Percentiles rank a stretch among this genome's conserved stretches.
phyloP scores from a whole-genome alignment of 2,888 invertebrate genomes.

The Odontomyia ornata region DNA sequence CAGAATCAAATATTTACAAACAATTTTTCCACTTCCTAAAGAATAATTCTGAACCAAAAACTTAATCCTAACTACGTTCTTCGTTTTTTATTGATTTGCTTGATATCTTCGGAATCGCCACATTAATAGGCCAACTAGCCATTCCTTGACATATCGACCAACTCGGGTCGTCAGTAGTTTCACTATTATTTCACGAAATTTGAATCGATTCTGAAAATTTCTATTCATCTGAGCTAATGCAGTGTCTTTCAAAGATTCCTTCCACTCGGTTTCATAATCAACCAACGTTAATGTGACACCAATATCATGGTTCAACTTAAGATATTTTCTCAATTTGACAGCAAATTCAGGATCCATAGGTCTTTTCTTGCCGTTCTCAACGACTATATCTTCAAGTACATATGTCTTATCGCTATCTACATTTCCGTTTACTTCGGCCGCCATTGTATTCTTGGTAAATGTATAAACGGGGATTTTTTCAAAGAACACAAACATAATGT shows the following conservation, averaged over 20 bases:
- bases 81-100: background rate
- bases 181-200: background rate
- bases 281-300: conserved; percentile 21
- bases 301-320: background rate
- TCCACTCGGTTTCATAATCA: conserved; percentile 46
- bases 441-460: conserved; percentile 39
- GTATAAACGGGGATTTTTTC: conserved; percentile 32
- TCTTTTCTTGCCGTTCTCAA: background rate
- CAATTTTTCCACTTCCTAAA: too few species aligned
- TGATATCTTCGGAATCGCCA: conserved; percentile 7
- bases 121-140: conserved; percentile 11
- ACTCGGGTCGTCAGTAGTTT: conserved; percentile 9
- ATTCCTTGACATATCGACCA: conserved; percentile 17
- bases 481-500: conserved; percentile 4
- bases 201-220: conserved; percentile 22
- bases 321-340: background rate
- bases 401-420: background rate
- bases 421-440: conserved; percentile 30
- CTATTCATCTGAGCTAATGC: conserved; percentile 45
- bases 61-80: background rate
- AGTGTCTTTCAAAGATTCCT: conserved; percentile 44
- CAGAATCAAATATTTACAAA: too few species aligned
- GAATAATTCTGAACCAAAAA: too few species aligned
- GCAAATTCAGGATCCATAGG: conserved; percentile 12
- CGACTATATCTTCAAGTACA: background rate